Evolutionary conservation across 2,888 invertebrate species (phyloP), one percentile per base, ranked within the genome.

Genomic region (Heteromurus nitidus): DNA sequence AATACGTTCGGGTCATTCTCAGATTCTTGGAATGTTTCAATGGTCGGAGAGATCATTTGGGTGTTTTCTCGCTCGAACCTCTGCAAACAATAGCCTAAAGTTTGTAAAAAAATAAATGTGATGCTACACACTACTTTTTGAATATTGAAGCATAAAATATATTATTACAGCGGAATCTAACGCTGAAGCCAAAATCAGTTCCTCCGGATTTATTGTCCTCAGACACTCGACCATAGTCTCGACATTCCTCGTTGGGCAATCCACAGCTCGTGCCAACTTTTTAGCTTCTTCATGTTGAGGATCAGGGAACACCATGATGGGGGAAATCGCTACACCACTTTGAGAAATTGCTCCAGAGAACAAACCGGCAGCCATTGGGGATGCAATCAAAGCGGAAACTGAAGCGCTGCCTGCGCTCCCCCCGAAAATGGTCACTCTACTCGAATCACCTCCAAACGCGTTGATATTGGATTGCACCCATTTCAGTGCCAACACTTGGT

Each of bases 221-320:
- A 83, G 36, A 44, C 83, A 83, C 16, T 83, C 65, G 3, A 80
- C 80, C 72, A 83, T 75, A 18, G 76, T 76, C n/a, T 70, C 67
- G 11, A 31, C 13, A 53, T 80, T 72, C n/a, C 69, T 77, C 2
- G 77, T 77, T 11, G 82, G 82, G 22, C 82, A 82, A 50, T 82
- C 82, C 24, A 82, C 24, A 30, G 53, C 30, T 22, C 68, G 26
- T 3, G 82, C 82, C 2, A 82, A 44, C 18, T 74, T 73, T 67
- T 82, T 65, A 0, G 58, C 58, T 11, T 83, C 73, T 18, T 68
- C 44, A 42, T 77, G 47, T 36, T 72, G 73, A 3, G 73, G 79
- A 42, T 74, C 77, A 5, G 72, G 76, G 50, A 47, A 69, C 9
- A 58, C 11, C 2, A 69, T 22, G 72, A 72, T 72, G 22, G 65